These are phyloP conservation scores for Lasioglossum albipes DNA, from an alignment of 1,140 invertebrate species.

Conservation along the genomic window DNA sequence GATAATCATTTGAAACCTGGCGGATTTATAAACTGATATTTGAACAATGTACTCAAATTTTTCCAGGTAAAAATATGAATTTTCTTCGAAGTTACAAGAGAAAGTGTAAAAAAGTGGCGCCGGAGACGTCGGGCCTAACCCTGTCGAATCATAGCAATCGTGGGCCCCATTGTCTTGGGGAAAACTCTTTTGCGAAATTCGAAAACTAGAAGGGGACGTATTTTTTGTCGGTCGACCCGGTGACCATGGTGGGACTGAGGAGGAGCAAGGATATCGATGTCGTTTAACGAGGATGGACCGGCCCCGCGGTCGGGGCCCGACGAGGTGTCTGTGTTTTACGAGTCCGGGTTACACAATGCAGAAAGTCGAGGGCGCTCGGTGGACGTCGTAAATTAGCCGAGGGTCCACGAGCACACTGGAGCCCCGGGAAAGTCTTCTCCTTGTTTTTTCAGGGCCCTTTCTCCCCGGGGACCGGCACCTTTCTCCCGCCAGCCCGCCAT, in stretches of 20 bases:
- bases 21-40: too few species aligned
- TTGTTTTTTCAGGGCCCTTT: slow-evolving; percentile 30
- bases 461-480: not conserved
- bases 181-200: slow-evolving; percentile 10
- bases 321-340: slow-evolving; percentile 37
- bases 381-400: slow-evolving; percentile 40
- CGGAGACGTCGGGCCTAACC: not conserved
- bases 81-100: too few species aligned
- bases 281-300: slow-evolving; percentile 30
- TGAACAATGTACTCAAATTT: too few species aligned
- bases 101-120: too few species aligned
- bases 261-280: slow-evolving; percentile 25
- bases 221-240: not conserved
- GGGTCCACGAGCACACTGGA: too few species aligned
- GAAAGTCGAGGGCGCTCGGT: not conserved
- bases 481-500: slow-evolving; percentile 1
- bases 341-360: slow-evolving; percentile 29
- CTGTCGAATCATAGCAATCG: not conserved
- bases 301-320: slow-evolving; percentile 15
- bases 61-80: too few species aligned
- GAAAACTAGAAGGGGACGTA: not conserved
- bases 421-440: not conserved
- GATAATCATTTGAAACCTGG: too few species aligned
- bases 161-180: not conserved
- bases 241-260: not conserved